phyloP scores from a whole-genome alignment of 2,113 vertebrate genomes.

The Anthoscopus minutus region DNA sequence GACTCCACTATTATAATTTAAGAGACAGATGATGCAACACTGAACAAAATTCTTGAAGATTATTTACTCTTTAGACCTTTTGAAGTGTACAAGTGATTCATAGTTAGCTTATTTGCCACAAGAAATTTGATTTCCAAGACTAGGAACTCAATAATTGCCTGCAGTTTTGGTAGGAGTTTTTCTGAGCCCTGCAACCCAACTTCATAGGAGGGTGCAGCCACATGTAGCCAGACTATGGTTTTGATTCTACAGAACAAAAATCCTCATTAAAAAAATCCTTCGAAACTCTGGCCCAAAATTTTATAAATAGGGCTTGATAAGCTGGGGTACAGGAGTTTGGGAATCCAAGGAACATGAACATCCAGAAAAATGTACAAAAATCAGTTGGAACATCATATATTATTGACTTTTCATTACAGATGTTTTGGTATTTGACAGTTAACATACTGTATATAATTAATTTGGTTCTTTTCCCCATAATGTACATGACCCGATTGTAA shows the following conservation, averaged over 20 bases:
- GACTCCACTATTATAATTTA: neutral
- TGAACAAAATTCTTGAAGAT: neutral
- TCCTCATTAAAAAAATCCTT: neutral
- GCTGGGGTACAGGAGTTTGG: neutral
- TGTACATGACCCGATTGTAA: neutral
- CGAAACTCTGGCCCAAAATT: neutral
- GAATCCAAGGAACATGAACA: neutral
- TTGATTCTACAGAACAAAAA: neutral
- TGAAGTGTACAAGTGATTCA: neutral
- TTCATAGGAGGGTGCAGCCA: neutral
- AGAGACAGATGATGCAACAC: neutral
- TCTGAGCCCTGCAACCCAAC: neutral
- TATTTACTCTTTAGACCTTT: neutral
- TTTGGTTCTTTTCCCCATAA: neutral
- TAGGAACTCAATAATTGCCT: neutral
- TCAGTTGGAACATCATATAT: neutral
- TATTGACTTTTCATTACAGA: neutral
- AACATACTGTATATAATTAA: conserved; percentile 31
- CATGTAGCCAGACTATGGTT: rapidly evolving
- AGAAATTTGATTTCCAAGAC: neutral
- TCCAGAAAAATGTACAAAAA: neutral
- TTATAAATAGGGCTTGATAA: neutral
- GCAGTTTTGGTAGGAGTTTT: neutral
- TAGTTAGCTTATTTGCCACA: neutral
- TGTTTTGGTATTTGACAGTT: conserved; percentile 15